Conservation (phyloP, 30 jellyfish, hydroid and myxozoan species). For the Pseudorhiza aurosa region DNA sequence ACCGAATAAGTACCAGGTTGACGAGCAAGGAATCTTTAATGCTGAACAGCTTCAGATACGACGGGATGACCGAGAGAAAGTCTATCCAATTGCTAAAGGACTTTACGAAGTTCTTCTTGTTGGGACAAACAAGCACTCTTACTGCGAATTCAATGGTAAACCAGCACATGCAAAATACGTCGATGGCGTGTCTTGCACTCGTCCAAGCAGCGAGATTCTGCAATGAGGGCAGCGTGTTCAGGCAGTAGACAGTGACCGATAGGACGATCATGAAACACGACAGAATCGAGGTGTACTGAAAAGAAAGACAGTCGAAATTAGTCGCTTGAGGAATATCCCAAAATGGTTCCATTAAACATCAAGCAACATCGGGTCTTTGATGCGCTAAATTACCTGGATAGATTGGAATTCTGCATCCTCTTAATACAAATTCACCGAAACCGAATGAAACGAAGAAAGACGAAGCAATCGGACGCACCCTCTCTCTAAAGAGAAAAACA, state of each 20-base stretch:
- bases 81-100: slow-evolving; percentile 90
- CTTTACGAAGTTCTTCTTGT: slow-evolving; percentile 61
- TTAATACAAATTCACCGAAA: no score
- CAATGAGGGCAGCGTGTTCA: slow-evolving; percentile 65
- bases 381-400: no score
- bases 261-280: slow-evolving; percentile 88
- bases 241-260: slow-evolving; percentile 89
- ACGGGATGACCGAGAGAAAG: slow-evolving; percentile 82
- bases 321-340: no score
- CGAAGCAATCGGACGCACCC: no score
- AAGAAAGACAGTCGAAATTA: slow-evolving; percentile 32
- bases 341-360: no score
- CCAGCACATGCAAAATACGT: slow-evolving; percentile 80
- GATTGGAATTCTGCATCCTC: no score
- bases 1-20: slow-evolving; percentile 83
- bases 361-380: no score
- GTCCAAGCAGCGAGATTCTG: slow-evolving; percentile 15
- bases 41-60: slow-evolving; percentile 56
- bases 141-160: slow-evolving; percentile 79
- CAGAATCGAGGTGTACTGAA: slow-evolving; percentile 82
- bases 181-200: slow-evolving; percentile 37
- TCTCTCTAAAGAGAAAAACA: no score
- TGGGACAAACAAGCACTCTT: slow-evolving; percentile 83
- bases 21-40: slow-evolving; percentile 29
- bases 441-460: no score